Percentiles rank a stretch among this genome's conserved stretches.
Evolutionary conservation across 2,888 invertebrate genomes (phyloP).

Genomic region (Drosophila helvetica): DNA sequence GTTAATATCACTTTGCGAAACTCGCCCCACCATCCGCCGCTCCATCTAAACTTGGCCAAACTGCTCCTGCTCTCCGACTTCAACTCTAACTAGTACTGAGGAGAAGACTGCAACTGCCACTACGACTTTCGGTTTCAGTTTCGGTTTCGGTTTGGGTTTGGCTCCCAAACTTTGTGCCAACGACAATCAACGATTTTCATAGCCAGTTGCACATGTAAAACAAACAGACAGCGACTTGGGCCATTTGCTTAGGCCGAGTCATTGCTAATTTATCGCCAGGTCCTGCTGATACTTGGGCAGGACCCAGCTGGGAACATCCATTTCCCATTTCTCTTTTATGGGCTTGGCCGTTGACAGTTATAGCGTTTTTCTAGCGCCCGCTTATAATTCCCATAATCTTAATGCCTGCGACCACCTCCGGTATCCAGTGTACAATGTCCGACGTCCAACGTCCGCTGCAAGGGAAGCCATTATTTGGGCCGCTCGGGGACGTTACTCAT

Average conservation of each 20-base stretch:
- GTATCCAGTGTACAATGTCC: too few species aligned
- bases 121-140: constrained; percentile 56
- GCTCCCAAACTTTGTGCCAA: constrained; percentile 65
- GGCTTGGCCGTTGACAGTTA: constrained; percentile 77
- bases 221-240: constrained; percentile 54
- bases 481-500: not conserved
- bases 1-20: constrained; percentile 79
- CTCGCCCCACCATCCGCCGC: constrained; percentile 34
- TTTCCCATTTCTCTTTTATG: constrained; percentile 67
- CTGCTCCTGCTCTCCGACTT: constrained; percentile 19
- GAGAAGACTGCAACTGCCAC: constrained; percentile 35
- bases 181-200: constrained; percentile 79
- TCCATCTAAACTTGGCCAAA: constrained; percentile 1
- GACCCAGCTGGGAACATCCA: constrained; percentile 49
- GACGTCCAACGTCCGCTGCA: not conserved
- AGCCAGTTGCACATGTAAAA: constrained; percentile 78
- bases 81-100: constrained; percentile 49
- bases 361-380: constrained; percentile 59
- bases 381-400: constrained; percentile 77
- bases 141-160: constrained; percentile 28
- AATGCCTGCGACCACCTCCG: constrained; percentile 36
- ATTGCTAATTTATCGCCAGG: constrained; percentile 58
- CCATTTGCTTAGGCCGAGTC: constrained; percentile 62
- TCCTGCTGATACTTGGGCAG: not conserved
- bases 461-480: not conserved